phyloP scores from a whole-genome alignment of 1,140 invertebrate species.

The Caerostris extrusa region DNA sequence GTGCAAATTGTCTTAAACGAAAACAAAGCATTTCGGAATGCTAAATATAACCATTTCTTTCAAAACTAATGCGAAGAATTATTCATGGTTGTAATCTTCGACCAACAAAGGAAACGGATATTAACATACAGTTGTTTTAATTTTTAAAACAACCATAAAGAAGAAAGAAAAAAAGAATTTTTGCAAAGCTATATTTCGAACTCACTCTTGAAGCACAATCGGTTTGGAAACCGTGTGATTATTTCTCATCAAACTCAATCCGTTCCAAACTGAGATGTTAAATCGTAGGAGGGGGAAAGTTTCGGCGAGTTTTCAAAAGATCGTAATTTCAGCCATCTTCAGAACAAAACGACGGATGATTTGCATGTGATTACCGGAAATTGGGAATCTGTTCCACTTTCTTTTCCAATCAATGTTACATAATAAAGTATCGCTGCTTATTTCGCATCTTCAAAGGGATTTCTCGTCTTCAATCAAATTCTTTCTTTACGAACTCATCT shows the following conservation, averaged over 20 bases:
- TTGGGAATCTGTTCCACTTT: neutral
- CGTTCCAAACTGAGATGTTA: neutral
- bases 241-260: neutral
- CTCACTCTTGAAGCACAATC: neutral
- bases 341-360: neutral
- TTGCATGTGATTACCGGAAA: constrained; percentile 25
- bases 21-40: too few species aligned
- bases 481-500: neutral
- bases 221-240: neutral
- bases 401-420: neutral
- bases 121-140: neutral
- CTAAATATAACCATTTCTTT: too few species aligned
- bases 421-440: neutral
- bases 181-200: neutral
- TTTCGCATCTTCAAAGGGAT: neutral
- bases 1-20: too few species aligned
- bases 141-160: neutral
- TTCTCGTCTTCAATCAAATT: neutral
- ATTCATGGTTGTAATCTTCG: too few species aligned
- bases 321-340: neutral
- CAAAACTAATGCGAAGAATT: too few species aligned
- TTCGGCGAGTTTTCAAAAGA: neutral
- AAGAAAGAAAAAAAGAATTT: neutral
- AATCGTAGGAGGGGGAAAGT: neutral
- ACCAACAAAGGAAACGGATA: neutral